Evolutionary conservation across 2,113 vertebrate genomes (phyloP).

Genomic region (Smithornis capensis): DNA sequence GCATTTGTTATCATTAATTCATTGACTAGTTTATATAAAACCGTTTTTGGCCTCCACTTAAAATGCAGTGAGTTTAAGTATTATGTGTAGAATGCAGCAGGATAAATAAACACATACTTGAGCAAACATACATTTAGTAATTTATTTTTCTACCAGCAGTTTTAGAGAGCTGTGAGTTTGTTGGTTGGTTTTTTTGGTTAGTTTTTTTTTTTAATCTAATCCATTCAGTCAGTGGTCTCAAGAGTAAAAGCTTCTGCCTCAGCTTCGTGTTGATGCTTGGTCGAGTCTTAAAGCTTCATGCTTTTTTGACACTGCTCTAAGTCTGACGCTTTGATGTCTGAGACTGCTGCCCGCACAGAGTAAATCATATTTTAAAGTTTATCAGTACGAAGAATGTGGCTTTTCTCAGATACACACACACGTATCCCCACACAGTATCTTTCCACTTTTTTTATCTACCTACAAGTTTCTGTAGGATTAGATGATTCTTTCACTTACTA

Average conservation of each 20-base stretch:
- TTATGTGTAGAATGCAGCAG: neutral
- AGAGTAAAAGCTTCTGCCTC: conserved; percentile 63
- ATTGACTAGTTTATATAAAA: neutral
- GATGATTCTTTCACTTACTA: neutral
- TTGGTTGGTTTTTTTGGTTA: neutral
- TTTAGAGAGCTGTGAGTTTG: neutral
- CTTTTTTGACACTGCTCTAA: conserved; percentile 61
- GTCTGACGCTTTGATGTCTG: conserved; percentile 69
- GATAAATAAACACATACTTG: conserved; percentile 50
- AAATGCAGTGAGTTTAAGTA: conserved; percentile 7
- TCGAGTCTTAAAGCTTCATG: conserved; percentile 64
- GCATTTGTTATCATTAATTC: neutral
- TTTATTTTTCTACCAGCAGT: conserved; percentile 52
- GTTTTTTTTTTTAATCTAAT: conserved; percentile 14
- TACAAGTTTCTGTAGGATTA: conserved; percentile 1
- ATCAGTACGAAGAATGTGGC: neutral
- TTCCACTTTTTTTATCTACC: neutral
- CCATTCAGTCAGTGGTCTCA: conserved; percentile 53
- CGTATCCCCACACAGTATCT: neutral
- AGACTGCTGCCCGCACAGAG: conserved; percentile 44
- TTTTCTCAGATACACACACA: neutral
- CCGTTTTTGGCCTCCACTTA: neutral
- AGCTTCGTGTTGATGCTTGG: conserved; percentile 65
- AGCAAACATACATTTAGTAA: conserved; percentile 30
- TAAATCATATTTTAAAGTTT: conserved; percentile 70